Evolutionary conservation across 2,797 vertebrate genomes (phyloP), one percentile per base, ranked within the genome.

Genomic region (Platyrinchus mystaceus): DNA sequence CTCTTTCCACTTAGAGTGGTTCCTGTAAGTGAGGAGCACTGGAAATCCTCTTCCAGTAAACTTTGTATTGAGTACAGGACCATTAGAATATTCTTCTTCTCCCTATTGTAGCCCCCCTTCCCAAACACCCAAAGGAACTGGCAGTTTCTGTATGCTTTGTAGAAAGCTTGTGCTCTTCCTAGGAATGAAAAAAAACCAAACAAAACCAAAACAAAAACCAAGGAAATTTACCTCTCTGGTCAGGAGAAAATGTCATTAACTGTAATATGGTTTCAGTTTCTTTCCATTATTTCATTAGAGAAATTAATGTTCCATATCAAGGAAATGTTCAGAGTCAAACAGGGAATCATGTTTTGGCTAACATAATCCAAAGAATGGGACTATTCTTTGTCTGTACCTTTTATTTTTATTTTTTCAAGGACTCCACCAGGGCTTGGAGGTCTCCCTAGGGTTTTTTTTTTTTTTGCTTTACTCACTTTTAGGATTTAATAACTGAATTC

Each of bases 301-400:
- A 92, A 94, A 94, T 89, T 86, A 84, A 94, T 55, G n/a, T 41
- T 83, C 56, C 76, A 78, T 93, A 93, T 95, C 71, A 90, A 82
- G 41, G 26, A 36, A 89, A n/a, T 84, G 87, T 84, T n/a, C n/a
- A n/a, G n/a, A n/a, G n/a, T 83, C n/a, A 89, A 67, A 55, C 14
- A 66, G 39, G 22, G 71, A 84, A 59, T 63, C 12, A 56, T 34
- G 16, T 91, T 77, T 91, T 67, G 91, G 69, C 83, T 90, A 79
- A 87, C 22, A 37, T 84, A 67, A 84, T 53, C 43, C 18, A 63
- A 90, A 95, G 21, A 77, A 44, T 5, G 11, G 47, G 56, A 62
- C 53, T 81, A 13, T 85, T 37, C 43, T 89, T 90, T 43, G 27
- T 55, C 87, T 91, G 5, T 70, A 49, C 39, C 20, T 84, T 67